Base-by-base conservation (phyloP, 2,113 vertebrate species). In the Microcebus jonahi region DNA sequence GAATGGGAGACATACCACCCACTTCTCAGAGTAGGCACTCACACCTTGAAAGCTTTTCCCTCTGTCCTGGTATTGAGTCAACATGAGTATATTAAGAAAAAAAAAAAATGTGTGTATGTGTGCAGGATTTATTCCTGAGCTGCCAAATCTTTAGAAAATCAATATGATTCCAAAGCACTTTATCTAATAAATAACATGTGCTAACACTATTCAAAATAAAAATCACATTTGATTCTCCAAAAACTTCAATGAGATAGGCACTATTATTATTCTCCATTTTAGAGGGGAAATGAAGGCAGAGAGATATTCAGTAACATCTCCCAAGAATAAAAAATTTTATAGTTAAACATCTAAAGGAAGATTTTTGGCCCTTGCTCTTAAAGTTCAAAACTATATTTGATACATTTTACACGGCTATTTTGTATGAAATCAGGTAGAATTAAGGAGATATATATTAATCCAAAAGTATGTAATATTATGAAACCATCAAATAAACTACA, bases 131-230 rank as follows among this genome's bases (percentile, higher is more conserved):
- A 91, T 85, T 79, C 6, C 36, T 53, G 11, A 90, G 42, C 68
- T 91, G 36, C 29, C 27, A 70, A 86, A 73, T 73, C 23, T 85
- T 86, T 68, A 71, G 42, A 93, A 90, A 97, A 59, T 73, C 34
- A 59, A 0, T 76, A 88, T 80, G 31, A 67, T 73, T 36, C 71
- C 42, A 76, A 95, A 93, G 15, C 29, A 92, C 90, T 86, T 87
- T 80, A n/a, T 42, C 55, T 75, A 92, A 84, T 67, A 96, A 57
- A 29, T 1, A 34, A 57, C 31, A 76, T 31, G 15, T 34, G 21
- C 23, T 39, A 85, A 39, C 13, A 70, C 20, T 65, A 73, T 68
- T 79, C 36, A 39, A 94, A 87, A 23, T 36, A 87, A 91, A 97
- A 82, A 34, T 71, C 25, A 73, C 90, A 73, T 36, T 45, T 89